Base-by-base conservation (phyloP, 2,888 invertebrate species). In the Papilio protenor region DNA sequence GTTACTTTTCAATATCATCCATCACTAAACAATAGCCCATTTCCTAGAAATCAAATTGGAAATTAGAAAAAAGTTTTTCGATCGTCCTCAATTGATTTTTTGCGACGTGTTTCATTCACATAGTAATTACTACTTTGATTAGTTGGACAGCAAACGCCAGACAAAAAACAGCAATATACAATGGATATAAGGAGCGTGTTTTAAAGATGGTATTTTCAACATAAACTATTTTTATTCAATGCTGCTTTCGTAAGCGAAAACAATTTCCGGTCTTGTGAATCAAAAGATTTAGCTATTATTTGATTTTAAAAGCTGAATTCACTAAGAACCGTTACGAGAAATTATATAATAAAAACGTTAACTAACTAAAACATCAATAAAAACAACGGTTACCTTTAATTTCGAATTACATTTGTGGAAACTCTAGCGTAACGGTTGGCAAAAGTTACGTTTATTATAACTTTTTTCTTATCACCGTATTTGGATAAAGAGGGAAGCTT, bases 401-500 rank as follows among this genome's bases (percentile, higher is more conserved):
- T 72, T 40, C 33, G 40, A 72, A 49, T 40, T 72, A n/a, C 27
- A 55, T 57, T 55, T 52, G 27, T 33, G 18, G 55, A 18, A 52
- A 72, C 72, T 23, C 16, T 72, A 72, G 12, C 55, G 72, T 57
- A 27, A 57, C 72, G 12, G 40, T 57, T 33, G 40, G n/a, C 40
- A 72, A 33, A 33, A 18, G 72, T 72, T 27, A 33, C 52, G 55
- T 55, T 72, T 10, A 12, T 52, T 66, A 49, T 66, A 45, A 66
- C 12, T 59, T 40, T 72, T 76, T 75, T 71, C 75, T 71, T 61
- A 52, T 55, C 27, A 11, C 16, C 0, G 33, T 71, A 57, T 71
- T 72, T 59, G 52, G 40, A 66, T 75, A 77, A 73, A 78, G 66
- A 64, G 33, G 27, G n/a, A 47, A 49, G 47, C 55, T 73, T 77